phyloP scores from a whole-genome alignment of 2,888 invertebrate species.

The Tenthredo mesomela region DNA sequence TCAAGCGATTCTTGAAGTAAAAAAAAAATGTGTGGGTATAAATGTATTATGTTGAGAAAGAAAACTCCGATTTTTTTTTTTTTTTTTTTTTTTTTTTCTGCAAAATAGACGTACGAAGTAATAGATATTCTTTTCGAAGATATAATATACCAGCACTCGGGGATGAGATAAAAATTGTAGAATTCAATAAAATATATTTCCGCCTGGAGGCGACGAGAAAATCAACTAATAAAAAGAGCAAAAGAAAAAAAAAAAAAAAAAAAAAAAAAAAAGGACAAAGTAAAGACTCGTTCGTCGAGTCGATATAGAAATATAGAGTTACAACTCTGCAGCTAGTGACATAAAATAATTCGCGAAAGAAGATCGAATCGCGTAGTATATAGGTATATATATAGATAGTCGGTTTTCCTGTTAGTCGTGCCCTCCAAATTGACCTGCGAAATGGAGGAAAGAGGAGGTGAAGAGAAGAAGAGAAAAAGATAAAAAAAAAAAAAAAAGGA shows the following conservation, averaged over 20 bases:
- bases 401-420: not conserved
- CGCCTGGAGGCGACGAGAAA: not conserved
- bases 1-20: too few relatives aligned
- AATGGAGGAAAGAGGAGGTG: not conserved
- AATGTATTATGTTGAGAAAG: too few relatives aligned
- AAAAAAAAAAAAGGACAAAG: not conserved
- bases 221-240: not conserved
- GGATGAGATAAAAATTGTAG: not conserved
- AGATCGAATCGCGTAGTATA: not conserved
- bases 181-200: slow-evolving; percentile 5
- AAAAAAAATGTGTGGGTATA: too few relatives aligned
- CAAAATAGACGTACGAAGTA: not conserved
- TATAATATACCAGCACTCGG: not conserved
- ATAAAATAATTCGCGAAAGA: not conserved
- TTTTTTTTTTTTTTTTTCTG: too few relatives aligned
- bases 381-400: not conserved
- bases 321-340: not conserved
- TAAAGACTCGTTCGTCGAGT: not conserved
- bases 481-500: not conserved
- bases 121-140: not conserved
- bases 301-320: not conserved
- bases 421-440: not conserved
- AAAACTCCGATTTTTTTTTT: too few relatives aligned
- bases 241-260: not conserved
- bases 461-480: not conserved